These are phyloP conservation scores for Syngnathus floridae DNA, from an alignment of 2,113 vertebrate species.

Conservation along the genomic window DNA sequence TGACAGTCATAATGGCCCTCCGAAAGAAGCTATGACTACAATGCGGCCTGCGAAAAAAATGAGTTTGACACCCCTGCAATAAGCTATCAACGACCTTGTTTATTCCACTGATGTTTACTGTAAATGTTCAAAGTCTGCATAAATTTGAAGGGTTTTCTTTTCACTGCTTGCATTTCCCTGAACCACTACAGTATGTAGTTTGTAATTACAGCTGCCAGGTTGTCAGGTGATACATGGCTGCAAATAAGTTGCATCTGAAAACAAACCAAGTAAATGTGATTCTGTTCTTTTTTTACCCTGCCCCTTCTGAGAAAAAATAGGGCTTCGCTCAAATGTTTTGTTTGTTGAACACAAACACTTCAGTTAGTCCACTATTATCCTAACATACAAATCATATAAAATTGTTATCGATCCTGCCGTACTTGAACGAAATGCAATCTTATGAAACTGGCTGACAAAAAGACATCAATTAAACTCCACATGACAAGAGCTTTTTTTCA, in stretches of 20 bases:
- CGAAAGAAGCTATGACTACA: too few relatives aligned
- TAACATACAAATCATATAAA: neutral
- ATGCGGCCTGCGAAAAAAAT: too few relatives aligned
- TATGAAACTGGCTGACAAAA: neutral
- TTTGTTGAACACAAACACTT: too few relatives aligned
- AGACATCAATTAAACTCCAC: neutral
- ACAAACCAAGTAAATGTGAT: neutral
- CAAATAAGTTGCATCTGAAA: too few relatives aligned
- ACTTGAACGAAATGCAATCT: neutral
- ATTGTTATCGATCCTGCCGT: neutral
- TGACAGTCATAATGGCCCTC: too few relatives aligned
- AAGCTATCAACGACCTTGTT: conserved; percentile 1
- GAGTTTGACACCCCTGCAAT: too few relatives aligned
- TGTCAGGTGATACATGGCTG: neutral
- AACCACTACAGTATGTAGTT: neutral
- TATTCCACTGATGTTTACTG: conserved; percentile 19
- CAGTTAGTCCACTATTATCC: too few relatives aligned
- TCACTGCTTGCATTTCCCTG: neutral
- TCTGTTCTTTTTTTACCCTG: neutral
- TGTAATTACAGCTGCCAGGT: neutral
- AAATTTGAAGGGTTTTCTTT: neutral
- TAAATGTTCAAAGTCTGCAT: too few relatives aligned
- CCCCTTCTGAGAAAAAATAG: neutral
- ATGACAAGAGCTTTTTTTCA: neutral
- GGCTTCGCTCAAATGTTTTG: too few relatives aligned